Evolutionary conservation across 2,888 invertebrate genomes (phyloP), one percentile per base, ranked within the genome.

Genomic region (Cataglyphis cursor): DNA sequence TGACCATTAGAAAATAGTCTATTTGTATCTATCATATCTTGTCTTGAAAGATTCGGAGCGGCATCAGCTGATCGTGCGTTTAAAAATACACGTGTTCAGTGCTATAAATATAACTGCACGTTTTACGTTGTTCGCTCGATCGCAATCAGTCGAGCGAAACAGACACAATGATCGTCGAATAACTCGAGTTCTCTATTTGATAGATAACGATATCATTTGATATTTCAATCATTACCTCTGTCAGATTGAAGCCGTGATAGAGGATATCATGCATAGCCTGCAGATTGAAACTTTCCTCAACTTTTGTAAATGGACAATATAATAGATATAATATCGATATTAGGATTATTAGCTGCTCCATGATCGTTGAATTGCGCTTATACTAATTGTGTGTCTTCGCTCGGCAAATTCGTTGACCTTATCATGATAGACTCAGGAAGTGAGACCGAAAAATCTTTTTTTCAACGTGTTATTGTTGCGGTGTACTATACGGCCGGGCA

Each of bases 241-340:
- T 96, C 90, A 99, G 96, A 96, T 98, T 98, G 95, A 96, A 96
- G 90, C 97, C 96, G 95, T 98, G 97, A 95, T 98, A 99, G 68
- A 99, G 96, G 93, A 99, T 96, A 95, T 99, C 99, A 95, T 99
- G 99, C 95, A 98, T 97, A 31, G 99, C 99, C 96, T 99, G 99
- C 83, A 99, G 96, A 95, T 99, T 99, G 95, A 99, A 99, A 95
- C 99, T 99, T 96, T 99, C 99, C 95, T 99, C 99, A 73, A 99
- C 99, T 97, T 99, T 99, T 5, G 99, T 99, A 94, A 97, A 99
- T 75, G 99, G 99, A 93, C 99, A 99, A 91, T 98, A 96, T 87
- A 98, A 95, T 83, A 99, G 95, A 95, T 98, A 98, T 91, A 97
- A 96, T 90, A 97, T 96, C 84, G 98, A 97, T 91, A 97, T 96